A percentile compares a stretch with the other conserved stretches of the same genome.
Conservation (phyloP, 2,888 invertebrate species). For the Amblyteles armatorius region DNA sequence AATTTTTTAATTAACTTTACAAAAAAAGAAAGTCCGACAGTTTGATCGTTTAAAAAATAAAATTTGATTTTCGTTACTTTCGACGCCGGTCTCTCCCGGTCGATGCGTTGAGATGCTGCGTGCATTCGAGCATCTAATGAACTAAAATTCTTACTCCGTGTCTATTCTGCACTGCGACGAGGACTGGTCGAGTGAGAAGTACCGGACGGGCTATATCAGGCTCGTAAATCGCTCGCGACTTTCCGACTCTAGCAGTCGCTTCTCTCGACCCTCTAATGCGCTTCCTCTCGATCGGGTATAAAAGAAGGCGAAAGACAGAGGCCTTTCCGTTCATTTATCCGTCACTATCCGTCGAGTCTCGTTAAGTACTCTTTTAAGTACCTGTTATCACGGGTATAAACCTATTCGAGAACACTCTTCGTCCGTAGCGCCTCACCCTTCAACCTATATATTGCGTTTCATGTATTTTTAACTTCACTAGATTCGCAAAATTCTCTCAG, state of each 20-base stretch:
- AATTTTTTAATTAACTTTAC: neutral
- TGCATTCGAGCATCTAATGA: neutral
- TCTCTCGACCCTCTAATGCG: conserved; percentile 34
- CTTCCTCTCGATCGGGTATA: conserved; percentile 18
- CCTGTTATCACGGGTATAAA: conserved; percentile 62
- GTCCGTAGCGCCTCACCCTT: conserved; percentile 27
- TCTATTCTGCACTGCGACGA: neutral
- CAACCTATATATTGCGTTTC: neutral
- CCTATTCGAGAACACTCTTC: conserved; percentile 40
- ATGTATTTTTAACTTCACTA: neutral
- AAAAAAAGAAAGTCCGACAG: neutral
- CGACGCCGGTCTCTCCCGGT: neutral
- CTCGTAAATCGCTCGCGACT: conserved; percentile 41
- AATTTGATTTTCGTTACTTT: neutral
- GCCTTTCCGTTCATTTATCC: conserved; percentile 17
- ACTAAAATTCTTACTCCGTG: neutral
- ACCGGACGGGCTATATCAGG: conserved; percentile 34
- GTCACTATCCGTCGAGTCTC: conserved; percentile 22
- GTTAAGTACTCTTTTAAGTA: conserved; percentile 56
- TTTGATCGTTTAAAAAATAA: neutral
- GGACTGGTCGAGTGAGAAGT: conserved; percentile 1
- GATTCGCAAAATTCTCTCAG: neutral
- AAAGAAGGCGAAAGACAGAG: conserved; percentile 16
- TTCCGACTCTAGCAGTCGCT: conserved; percentile 20
- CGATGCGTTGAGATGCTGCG: neutral